Percentiles rank a stretch among this genome's conserved stretches.
These are phyloP conservation scores for Siderastrea siderea DNA, from an alignment of 92 coral and sea anemone genomes.

Conservation along the genomic window DNA sequence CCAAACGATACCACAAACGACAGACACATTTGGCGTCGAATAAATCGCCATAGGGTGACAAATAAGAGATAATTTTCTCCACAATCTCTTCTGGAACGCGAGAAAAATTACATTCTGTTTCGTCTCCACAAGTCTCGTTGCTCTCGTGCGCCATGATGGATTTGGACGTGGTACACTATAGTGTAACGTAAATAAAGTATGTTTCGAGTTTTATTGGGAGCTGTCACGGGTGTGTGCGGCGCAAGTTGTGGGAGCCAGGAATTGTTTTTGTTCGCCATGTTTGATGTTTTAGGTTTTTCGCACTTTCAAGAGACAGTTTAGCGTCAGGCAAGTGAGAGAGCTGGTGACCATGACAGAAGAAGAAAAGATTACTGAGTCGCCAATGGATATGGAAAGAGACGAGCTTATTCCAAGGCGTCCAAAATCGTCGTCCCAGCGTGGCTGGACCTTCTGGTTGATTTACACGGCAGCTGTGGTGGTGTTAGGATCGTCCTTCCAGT, in stretches of 20 bases:
- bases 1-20: slow-evolving; percentile 86
- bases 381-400: slow-evolving; percentile 7
- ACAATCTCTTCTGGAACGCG: slow-evolving; percentile 87
- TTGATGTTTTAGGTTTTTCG: too few relatives aligned
- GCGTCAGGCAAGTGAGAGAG: not conserved
- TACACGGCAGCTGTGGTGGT: slow-evolving; percentile 80
- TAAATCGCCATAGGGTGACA: slow-evolving; percentile 86
- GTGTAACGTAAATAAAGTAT: not conserved
- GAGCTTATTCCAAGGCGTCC: slow-evolving; percentile 29
- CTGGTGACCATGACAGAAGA: not conserved
- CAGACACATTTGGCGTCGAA: slow-evolving; percentile 89
- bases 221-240: too few relatives aligned
- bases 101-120: slow-evolving; percentile 52
- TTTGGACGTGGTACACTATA: not conserved
- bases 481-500: slow-evolving; percentile 91
- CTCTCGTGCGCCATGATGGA: slow-evolving; percentile 76
- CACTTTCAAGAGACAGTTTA: not conserved
- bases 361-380: not conserved
- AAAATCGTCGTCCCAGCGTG: not conserved
- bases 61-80: slow-evolving; percentile 84
- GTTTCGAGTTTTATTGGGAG: not conserved
- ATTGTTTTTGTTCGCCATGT: too few relatives aligned
- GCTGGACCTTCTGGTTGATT: slow-evolving; percentile 88
- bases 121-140: not conserved
- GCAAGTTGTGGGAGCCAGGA: too few relatives aligned